A percentile compares a stretch with the other conserved stretches of the same genome.
These are phyloP conservation scores for Andinoacara biseriatus DNA, from an alignment of 2,113 vertebrate genomes.

Conservation along the genomic window DNA sequence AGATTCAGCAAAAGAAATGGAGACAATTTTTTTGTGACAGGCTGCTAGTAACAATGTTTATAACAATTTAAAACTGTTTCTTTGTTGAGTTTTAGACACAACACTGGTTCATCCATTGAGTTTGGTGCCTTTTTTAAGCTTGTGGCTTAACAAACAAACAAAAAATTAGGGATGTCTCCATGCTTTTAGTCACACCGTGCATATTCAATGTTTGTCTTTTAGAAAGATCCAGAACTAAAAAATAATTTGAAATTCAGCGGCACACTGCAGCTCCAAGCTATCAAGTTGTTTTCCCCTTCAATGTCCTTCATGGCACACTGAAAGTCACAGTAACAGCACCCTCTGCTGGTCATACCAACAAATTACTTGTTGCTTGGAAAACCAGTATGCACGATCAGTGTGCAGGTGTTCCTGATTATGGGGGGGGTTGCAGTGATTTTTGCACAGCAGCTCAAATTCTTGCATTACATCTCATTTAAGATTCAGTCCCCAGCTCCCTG, in stretches of 20 bases:
- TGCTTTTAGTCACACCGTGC: no score
- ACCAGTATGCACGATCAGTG: neutral
- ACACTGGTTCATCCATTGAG: no score
- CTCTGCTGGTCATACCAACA: slow-evolving; percentile 5
- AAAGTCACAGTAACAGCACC: slow-evolving; percentile 5
- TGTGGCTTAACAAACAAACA: no score
- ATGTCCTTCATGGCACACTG: neutral
- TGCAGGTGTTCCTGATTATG: neutral
- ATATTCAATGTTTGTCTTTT: neutral
- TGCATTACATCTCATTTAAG: slow-evolving; percentile 27
- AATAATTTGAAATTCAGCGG: neutral
- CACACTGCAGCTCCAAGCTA: neutral
- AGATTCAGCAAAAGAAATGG: no score
- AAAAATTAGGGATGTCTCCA: no score
- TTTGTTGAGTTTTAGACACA: no score
- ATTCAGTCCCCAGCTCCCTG: neutral
- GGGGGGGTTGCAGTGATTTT: neutral
- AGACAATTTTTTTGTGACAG: no score
- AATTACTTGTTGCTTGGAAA: fast-evolving
- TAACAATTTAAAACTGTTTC: no score
- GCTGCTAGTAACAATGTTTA: no score
- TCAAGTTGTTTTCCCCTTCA: neutral
- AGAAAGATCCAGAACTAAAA: fast-evolving
- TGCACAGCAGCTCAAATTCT: slow-evolving; percentile 1
- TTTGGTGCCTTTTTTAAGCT: no score